These are phyloP conservation scores for Thysanoteuthis rhombus DNA, from an alignment of 2,888 invertebrate species.

Conservation along the genomic window DNA sequence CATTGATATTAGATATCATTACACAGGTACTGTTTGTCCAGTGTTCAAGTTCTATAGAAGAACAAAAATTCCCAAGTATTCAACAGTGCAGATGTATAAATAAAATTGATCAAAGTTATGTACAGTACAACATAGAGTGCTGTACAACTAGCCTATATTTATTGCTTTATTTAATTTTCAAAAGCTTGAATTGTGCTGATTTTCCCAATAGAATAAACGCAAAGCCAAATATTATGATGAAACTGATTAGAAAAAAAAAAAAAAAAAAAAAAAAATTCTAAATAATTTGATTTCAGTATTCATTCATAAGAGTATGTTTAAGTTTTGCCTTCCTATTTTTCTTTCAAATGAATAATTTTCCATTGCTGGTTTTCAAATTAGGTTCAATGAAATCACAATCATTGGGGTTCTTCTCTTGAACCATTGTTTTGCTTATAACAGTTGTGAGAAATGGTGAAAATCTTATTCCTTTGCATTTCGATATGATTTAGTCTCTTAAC, in stretches of 20 bases:
- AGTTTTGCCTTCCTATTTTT: not conserved
- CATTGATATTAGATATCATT: not conserved
- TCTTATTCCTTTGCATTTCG: not conserved
- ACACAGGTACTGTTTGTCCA: not conserved
- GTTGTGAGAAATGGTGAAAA: not conserved
- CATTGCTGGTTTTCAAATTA: not conserved
- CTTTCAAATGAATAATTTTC: not conserved
- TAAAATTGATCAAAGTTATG: not conserved
- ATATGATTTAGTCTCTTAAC: not conserved
- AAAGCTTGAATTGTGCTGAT: not conserved
- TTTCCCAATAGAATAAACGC: not conserved
- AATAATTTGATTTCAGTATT: not conserved
- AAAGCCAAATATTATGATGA: not conserved
- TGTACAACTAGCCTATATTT: not conserved
- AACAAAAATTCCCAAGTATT: not conserved
- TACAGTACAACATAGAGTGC: not conserved
- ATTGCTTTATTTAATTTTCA: too few species aligned
- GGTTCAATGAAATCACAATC: not conserved
- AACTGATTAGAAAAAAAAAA: not conserved
- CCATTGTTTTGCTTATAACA: not conserved
- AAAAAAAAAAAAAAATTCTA: not conserved
- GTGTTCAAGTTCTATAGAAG: not conserved
- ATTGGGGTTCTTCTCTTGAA: not conserved
- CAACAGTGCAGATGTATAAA: not conserved
- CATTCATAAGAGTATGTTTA: not conserved